Conservation (phyloP, 1,140 invertebrate species). For the Muscidifurax raptorellus region DNA sequence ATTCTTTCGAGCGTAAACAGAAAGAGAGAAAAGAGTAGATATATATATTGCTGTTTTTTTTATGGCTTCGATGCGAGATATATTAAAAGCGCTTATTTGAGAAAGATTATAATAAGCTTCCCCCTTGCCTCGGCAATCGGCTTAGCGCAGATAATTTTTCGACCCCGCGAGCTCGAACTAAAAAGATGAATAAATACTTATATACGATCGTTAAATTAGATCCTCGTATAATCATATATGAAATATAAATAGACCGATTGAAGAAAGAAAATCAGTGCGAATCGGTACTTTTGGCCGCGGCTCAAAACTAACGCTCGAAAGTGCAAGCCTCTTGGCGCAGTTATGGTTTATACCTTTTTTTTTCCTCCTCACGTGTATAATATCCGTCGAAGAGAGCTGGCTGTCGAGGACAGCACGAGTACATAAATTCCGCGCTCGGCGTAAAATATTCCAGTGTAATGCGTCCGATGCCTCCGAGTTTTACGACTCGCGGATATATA, state of each 20-base stretch:
- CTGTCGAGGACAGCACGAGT: conserved; percentile 34
- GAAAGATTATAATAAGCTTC: no score
- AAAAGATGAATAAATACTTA: no score
- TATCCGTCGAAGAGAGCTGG: not conserved
- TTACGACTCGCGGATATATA: not conserved
- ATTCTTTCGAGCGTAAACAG: conserved; percentile 9
- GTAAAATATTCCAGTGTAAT: conserved; percentile 49
- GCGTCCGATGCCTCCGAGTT: not conserved
- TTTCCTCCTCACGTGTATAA: not conserved
- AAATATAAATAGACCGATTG: not conserved
- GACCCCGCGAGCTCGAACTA: no score
- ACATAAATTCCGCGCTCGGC: conserved; percentile 46
- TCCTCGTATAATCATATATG: no score
- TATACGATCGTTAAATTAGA: no score
- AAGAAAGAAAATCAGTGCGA: not conserved
- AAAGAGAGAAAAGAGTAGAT: not conserved
- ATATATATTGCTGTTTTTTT: no score
- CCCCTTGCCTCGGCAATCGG: no score
- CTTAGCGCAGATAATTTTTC: no score
- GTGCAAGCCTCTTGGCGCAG: conserved; percentile 19
- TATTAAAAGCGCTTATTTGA: no score
- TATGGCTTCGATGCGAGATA: no score
- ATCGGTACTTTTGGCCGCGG: conserved; percentile 11
- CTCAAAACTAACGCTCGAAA: conserved; percentile 32
- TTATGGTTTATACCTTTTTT: not conserved